Percentiles rank a stretch among this genome's conserved stretches.
phyloP scores from a whole-genome alignment of 2,888 invertebrate species.

The Rhabditophanes sp. region DNA sequence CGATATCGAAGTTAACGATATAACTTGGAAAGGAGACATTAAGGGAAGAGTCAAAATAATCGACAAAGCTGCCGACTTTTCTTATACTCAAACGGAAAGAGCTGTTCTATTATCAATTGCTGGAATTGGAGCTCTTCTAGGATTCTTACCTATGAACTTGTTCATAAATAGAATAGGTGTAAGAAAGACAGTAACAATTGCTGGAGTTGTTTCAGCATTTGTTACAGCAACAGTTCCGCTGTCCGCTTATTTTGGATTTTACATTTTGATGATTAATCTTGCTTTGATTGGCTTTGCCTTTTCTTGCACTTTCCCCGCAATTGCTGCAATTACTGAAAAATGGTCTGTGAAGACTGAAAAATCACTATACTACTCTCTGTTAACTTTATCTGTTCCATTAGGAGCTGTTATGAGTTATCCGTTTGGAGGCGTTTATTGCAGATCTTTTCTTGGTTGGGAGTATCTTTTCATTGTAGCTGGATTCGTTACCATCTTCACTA shows the following conservation, averaged over 20 bases:
- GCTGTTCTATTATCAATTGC: slow-evolving; percentile 13
- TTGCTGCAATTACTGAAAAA: slow-evolving; percentile 13
- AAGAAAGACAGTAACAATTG: slow-evolving; percentile 16
- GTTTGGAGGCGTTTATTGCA: no score
- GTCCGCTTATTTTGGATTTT: slow-evolving; percentile 14
- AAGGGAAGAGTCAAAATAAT: slow-evolving; percentile 15
- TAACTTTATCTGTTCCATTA: no score
- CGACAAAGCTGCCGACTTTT: slow-evolving; percentile 14
- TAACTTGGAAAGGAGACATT: slow-evolving; percentile 20
- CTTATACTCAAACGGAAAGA: slow-evolving; percentile 12
- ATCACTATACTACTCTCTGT: no score
- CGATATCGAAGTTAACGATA: slow-evolving; percentile 18
- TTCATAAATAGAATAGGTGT: slow-evolving; percentile 9
- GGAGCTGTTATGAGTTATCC: no score
- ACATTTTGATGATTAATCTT: slow-evolving; percentile 14
- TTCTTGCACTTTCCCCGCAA: slow-evolving; percentile 15
- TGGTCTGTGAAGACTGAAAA: slow-evolving; percentile 19
- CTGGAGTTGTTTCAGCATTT: slow-evolving; percentile 17
- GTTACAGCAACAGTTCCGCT: slow-evolving; percentile 13
- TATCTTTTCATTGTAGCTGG: no score
- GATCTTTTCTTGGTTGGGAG: no score
- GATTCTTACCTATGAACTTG: slow-evolving; percentile 9
- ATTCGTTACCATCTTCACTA: no score
- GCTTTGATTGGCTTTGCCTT: slow-evolving; percentile 15
- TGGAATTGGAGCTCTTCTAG: slow-evolving; percentile 15